Evolutionary conservation across 2,797 vertebrate genomes (phyloP), one percentile per base, ranked within the genome.

Genomic region (Xerus rutilus): DNA sequence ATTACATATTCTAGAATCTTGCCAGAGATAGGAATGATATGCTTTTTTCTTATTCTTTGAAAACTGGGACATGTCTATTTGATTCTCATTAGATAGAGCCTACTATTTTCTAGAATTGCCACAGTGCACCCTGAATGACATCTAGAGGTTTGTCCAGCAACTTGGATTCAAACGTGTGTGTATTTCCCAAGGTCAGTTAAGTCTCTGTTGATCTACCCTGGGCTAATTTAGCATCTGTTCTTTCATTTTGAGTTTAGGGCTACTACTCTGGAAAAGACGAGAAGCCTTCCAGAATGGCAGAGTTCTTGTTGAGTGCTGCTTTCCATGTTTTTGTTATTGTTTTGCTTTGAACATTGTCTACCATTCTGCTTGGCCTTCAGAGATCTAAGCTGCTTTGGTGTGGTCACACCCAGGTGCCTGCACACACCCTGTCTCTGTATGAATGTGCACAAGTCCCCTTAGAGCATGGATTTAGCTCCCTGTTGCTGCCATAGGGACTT

Each of bases 171-270:
- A 79, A 70, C 4, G 11, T 54, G 10, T 83, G 17, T 69, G 25
- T 89, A 28, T 65, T 69, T 96, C 77, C 28, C 82, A 88, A 73
- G 65, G 45, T 47, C 32, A 76, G n/a, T 35, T n/a, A 30, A 17
- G n/a, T 88, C 77, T 85, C 21, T 28, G 4, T 9, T 54, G 67
- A 11, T n/a, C 59, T 77, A 8, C 43, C 17, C 67, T 65, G 49
- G 89, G 39, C 25, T 67, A n/a, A n/a, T n/a, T 85, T 57, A 93
- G 67, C 64, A 77, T n/a, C 28, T 89, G 15, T 82, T 84, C 35
- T 69, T 82, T 57, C 20, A 23, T 54, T 76, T 96, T 95, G 32
- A 17, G 25, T 90, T 82, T 85, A 92, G 35, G 73, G 28, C 15
- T 28, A 76, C 65, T 70, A 70, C 47, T 94, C 47, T 21, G 28